Percentiles rank a stretch among this genome's conserved stretches.
phyloP scores from a whole-genome alignment of 2,113 vertebrate species.

The Danionella cerebrum region DNA sequence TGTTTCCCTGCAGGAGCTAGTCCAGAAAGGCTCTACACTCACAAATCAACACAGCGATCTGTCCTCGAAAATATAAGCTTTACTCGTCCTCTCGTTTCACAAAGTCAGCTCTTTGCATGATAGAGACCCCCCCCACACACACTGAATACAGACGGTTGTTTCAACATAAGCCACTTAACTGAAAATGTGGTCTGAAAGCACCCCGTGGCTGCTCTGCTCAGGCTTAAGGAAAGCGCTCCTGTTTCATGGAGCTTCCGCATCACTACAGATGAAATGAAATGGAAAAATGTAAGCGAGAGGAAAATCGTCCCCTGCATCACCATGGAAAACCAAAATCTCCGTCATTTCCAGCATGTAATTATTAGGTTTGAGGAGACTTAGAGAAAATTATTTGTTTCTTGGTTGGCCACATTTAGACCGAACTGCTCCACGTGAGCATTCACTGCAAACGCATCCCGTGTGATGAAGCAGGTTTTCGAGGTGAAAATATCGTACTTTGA shows the following conservation, averaged over 20 bases:
- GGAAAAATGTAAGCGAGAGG: slow-evolving; percentile 49
- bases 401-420: slow-evolving; percentile 56
- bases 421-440: slow-evolving; percentile 47
- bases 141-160: slow-evolving; percentile 5
- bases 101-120: slow-evolving; percentile 42
- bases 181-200: slow-evolving; percentile 52
- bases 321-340: slow-evolving; percentile 59
- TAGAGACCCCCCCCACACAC: too few relatives aligned
- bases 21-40: too few relatives aligned
- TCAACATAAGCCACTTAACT: slow-evolving; percentile 33
- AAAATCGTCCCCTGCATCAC: slow-evolving; percentile 38
- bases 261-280: slow-evolving; percentile 49
- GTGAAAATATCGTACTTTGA: slow-evolving; percentile 43
- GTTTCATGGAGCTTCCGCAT: slow-evolving; percentile 55
- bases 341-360: slow-evolving; percentile 62
- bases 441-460: slow-evolving; percentile 49
- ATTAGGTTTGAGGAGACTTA: slow-evolving; percentile 58
- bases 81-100: not conserved
- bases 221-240: slow-evolving; percentile 42
- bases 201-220: slow-evolving; percentile 47
- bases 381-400: slow-evolving; percentile 58
- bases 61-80: not conserved
- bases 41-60: too few relatives aligned
- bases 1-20: too few relatives aligned
- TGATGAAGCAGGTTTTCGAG: slow-evolving; percentile 45